Evolutionary conservation across 2,113 vertebrate genomes (phyloP), one percentile per base, ranked within the genome.

Genomic region (Rhea americana): DNA sequence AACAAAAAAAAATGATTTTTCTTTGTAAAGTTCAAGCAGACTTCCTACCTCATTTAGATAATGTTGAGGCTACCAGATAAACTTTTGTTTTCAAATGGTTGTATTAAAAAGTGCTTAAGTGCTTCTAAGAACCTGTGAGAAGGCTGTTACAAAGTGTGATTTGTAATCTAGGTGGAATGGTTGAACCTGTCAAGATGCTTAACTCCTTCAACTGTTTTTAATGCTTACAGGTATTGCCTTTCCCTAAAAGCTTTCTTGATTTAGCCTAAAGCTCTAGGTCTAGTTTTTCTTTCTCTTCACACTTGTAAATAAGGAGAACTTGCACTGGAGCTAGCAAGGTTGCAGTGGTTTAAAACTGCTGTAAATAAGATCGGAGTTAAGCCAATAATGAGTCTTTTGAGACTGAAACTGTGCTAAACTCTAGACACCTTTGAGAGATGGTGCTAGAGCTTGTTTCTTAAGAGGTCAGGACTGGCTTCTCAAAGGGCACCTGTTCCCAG

Each of bases 331-430:
- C 77, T 95, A 58, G 70, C 26, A 63, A 70, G 80, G 66, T 87
- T 95, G 67, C 65, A 84, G 73, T 85, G 66, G 67, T 84, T 93
- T 93, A 70, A 90, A 94, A 94, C 58, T 47, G 32, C 77, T 89
- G 86, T 90, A 89, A 96, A 74, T 92, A 82, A 96, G 86, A 95
- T 94, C 83, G 85, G 81, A 82, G 86, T 84, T 91, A 95, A 95
- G 90, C 88, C 81, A 87, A 47, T 94, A 89, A 94, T 87, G 55
- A 93, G 71, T 62, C 93, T 93, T 91, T 91, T 89, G 92, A 91
- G 87, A 83, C 78, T 83, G 83, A 85, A 96, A 90, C 86, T 93
- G 58, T 76, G 61, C 71, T 95, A 92, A 93, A 91, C 74, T 89
- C 67, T 67, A 56, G 87, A 39, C 71, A 87, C 75, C 50, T 91